These are phyloP conservation scores for Simalia tracyae DNA, from an alignment of 2,797 vertebrate genomes.

Conservation along the genomic window DNA sequence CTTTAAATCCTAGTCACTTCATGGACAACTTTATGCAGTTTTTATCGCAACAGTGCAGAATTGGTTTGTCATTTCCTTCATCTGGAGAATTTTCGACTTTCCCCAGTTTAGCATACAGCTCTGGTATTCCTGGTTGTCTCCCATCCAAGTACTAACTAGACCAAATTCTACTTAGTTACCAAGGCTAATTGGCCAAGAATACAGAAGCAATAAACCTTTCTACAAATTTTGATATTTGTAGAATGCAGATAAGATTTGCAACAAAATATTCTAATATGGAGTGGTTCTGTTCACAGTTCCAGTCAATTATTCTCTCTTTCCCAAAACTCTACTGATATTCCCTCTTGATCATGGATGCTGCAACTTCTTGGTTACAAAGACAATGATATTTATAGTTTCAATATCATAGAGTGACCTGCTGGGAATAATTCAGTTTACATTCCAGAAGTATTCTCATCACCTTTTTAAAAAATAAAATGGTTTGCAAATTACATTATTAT, in stretches of 20 bases:
- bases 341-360: not conserved
- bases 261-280: not conserved
- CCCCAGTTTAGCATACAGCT: too few species aligned
- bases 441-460: too few species aligned
- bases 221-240: not conserved
- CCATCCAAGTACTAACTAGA: too few species aligned
- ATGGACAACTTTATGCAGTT: not conserved
- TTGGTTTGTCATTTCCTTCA: not conserved
- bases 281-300: not conserved
- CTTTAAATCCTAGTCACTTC: not conserved
- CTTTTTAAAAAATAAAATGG: too few species aligned
- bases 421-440: not conserved
- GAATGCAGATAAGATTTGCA: not conserved
- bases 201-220: too few species aligned
- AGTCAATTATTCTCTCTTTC: not conserved
- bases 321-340: not conserved
- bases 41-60: not conserved
- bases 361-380: not conserved
- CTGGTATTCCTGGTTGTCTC: too few species aligned
- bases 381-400: not conserved
- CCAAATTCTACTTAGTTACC: too few species aligned
- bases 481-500: too few species aligned
- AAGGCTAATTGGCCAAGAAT: too few species aligned
- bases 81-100: not conserved
- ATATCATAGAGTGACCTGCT: not conserved